phyloP scores from a whole-genome alignment of 2,888 invertebrate species.

The Mesopsocus fuscifrons region DNA sequence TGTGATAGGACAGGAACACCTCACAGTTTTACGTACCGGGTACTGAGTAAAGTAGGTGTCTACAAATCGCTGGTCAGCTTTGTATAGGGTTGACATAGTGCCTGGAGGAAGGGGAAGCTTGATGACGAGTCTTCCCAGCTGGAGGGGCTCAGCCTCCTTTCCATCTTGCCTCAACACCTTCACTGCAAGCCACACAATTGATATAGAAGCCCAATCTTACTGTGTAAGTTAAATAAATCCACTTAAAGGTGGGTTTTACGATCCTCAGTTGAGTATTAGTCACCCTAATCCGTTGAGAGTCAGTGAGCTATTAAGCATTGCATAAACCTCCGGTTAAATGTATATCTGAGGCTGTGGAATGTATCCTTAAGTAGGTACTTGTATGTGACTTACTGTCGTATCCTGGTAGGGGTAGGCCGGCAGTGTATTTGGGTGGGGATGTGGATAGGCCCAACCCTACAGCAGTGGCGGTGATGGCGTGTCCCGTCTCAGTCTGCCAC shows the following conservation, averaged over 20 bases:
- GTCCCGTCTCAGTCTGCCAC: constrained; percentile 96
- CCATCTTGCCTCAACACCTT: constrained; percentile 47
- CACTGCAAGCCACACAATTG: constrained; percentile 28
- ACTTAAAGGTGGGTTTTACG: too few relatives aligned
- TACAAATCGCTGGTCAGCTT: constrained; percentile 57
- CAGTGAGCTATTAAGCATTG: too few relatives aligned
- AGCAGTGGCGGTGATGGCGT: constrained; percentile 71
- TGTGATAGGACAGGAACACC: too few relatives aligned
- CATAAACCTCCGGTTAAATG: too few relatives aligned
- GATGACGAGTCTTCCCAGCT: constrained; percentile 65
- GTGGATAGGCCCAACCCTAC: constrained; percentile 52
- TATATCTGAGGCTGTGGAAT: too few relatives aligned
- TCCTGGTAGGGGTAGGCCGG: constrained; percentile 77
- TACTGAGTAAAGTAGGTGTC: constrained; percentile 65
- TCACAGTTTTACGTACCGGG: constrained; percentile 44
- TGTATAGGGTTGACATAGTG: constrained; percentile 63
- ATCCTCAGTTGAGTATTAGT: constrained; percentile 3
- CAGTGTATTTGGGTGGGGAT: constrained; percentile 51
- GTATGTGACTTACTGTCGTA: constrained; percentile 61
- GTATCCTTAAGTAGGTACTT: too few relatives aligned
- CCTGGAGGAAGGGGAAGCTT: constrained; percentile 84
- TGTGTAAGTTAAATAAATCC: constrained; percentile 1
- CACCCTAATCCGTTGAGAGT: too few relatives aligned
- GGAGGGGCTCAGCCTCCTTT: constrained; percentile 41
- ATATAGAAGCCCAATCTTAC: constrained; percentile 3